A percentile compares a stretch with the other conserved stretches of the same genome.
phyloP scores from a whole-genome alignment of 2,113 vertebrate genomes.

The Callorhinus ursinus region DNA sequence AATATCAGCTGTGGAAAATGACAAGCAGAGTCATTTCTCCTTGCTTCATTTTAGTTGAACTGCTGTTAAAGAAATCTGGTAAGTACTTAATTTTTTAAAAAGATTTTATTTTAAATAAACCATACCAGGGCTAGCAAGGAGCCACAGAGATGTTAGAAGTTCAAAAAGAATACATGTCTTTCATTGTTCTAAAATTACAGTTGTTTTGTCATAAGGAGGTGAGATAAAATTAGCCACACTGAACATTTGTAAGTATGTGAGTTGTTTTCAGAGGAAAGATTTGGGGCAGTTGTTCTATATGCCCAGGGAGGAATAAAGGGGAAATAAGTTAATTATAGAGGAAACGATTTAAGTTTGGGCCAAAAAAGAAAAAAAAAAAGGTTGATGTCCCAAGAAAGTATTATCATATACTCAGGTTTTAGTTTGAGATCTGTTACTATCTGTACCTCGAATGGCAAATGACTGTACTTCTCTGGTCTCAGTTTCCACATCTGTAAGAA shows the following conservation, averaged over 20 bases:
- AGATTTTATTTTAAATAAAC: background rate
- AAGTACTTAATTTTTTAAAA: background rate
- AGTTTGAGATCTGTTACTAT: background rate
- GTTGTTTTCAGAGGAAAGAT: background rate
- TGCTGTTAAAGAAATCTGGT: background rate
- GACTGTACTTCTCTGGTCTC: background rate
- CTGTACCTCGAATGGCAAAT: background rate
- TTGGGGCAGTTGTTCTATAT: background rate
- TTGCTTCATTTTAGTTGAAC: background rate
- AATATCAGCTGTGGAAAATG: background rate
- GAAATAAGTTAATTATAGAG: background rate
- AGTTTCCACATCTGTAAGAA: constrained; percentile 24
- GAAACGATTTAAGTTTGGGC: background rate
- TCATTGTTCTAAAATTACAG: background rate
- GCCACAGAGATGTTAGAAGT: background rate
- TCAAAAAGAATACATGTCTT: background rate
- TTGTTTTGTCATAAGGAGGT: background rate
- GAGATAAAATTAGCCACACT: background rate
- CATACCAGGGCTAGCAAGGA: background rate
- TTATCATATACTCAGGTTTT: background rate
- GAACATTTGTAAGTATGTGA: background rate
- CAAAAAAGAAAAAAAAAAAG: background rate
- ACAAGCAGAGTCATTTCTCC: background rate
- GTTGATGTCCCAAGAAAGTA: background rate
- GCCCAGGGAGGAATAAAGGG: background rate